These are phyloP conservation scores for Polypterus senegalus DNA, from an alignment of 2,113 vertebrate species.

Conservation along the genomic window DNA sequence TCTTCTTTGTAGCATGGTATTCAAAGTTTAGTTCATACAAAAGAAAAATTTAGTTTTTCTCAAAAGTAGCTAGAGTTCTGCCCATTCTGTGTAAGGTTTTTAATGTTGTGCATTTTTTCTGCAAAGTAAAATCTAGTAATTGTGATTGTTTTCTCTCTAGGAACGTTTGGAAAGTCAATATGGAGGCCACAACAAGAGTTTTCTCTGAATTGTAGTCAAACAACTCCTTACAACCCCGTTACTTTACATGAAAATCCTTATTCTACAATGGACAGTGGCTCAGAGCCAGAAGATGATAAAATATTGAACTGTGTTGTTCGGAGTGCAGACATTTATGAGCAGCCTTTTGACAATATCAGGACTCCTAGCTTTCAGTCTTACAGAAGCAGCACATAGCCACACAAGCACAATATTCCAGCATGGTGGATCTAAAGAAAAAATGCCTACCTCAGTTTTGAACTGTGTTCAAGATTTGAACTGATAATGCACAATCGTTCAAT, in stretches of 20 bases:
- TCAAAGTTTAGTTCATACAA: too few relatives aligned
- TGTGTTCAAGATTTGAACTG: slow-evolving; percentile 53
- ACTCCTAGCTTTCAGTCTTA: slow-evolving; percentile 45
- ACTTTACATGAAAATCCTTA: slow-evolving; percentile 43
- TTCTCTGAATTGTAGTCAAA: slow-evolving; percentile 34
- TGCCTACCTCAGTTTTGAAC: slow-evolving; percentile 76
- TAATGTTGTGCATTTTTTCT: too few relatives aligned
- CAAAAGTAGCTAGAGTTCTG: too few relatives aligned
- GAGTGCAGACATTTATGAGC: slow-evolving; percentile 41
- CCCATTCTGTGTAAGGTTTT: too few relatives aligned
- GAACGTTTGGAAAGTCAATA: slow-evolving; percentile 84
- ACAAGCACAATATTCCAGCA: slow-evolving; percentile 21
- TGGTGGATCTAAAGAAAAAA: slow-evolving; percentile 41
- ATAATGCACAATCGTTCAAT: slow-evolving; percentile 25
- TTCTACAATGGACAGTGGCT: slow-evolving; percentile 45
- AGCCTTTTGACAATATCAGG: slow-evolving; percentile 53
- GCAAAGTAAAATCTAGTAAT: too few relatives aligned
- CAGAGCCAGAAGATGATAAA: slow-evolving; percentile 46
- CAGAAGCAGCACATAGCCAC: slow-evolving; percentile 56
- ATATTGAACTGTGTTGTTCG: slow-evolving; percentile 38
- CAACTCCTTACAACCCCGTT: slow-evolving; percentile 34
- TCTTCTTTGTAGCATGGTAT: too few relatives aligned
- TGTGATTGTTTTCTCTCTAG: slow-evolving; percentile 37
- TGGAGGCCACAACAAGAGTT: slow-evolving; percentile 64
- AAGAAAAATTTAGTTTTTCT: too few relatives aligned